phyloP scores from a whole-genome alignment of 2,888 invertebrate genomes.

The Fabriciana adippe region DNA sequence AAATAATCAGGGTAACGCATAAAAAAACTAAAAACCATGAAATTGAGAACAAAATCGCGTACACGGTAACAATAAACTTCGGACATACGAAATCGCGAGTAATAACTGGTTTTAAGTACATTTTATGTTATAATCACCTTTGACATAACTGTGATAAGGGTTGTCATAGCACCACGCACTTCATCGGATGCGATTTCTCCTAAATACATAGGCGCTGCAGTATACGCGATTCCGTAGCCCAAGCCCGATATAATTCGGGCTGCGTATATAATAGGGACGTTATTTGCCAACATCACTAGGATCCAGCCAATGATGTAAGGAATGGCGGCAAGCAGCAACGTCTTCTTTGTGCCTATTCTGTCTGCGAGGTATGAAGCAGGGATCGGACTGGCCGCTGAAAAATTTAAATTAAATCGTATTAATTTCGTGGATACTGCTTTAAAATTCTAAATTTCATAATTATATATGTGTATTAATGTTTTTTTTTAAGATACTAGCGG shows the following conservation, averaged over 20 bases:
- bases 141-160: slow-evolving; percentile 81
- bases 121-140: slow-evolving; percentile 56
- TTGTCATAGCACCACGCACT: slow-evolving; percentile 83
- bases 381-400: slow-evolving; percentile 83
- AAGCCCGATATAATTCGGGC: slow-evolving; percentile 84
- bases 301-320: slow-evolving; percentile 85
- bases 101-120: not conserved
- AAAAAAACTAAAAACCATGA: too few relatives aligned
- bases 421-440: too few relatives aligned
- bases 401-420: not conserved
- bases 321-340: slow-evolving; percentile 81
- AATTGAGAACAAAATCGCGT: too few relatives aligned
- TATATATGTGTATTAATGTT: too few relatives aligned
- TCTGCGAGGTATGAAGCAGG: slow-evolving; percentile 84
- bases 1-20: too few relatives aligned
- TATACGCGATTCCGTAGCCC: slow-evolving; percentile 83
- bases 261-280: slow-evolving; percentile 81
- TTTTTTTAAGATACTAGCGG: too few relatives aligned
- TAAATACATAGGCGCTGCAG: slow-evolving; percentile 83
- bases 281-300: slow-evolving; percentile 82
- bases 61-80: too few relatives aligned
- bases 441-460: too few relatives aligned
- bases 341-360: slow-evolving; percentile 84
- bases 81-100: too few relatives aligned
- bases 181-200: slow-evolving; percentile 84